phyloP scores from a whole-genome alignment of 2,797 vertebrate species.

The Myotis myotis region DNA sequence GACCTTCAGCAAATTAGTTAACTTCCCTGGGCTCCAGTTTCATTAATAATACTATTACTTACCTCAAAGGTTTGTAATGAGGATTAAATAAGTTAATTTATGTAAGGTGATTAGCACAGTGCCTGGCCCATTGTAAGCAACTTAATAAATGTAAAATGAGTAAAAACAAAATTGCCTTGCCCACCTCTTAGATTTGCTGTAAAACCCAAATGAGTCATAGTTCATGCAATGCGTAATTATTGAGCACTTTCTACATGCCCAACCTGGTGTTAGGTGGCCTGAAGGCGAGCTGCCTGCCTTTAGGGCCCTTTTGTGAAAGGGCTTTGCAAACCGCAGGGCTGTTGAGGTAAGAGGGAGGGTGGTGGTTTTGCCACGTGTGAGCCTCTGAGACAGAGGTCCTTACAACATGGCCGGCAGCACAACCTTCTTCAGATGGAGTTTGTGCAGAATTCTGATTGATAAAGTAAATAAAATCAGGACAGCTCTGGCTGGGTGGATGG shows the following conservation, averaged over 20 bases:
- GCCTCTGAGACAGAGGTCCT: neutral
- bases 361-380: fast-evolving
- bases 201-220: neutral
- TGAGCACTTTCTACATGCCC: neutral
- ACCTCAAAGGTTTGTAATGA: neutral
- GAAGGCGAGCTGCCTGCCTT: neutral
- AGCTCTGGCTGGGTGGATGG: neutral
- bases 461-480: neutral
- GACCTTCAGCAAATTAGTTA: neutral
- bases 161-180: neutral
- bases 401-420: neutral
- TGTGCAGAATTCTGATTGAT: neutral
- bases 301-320: neutral
- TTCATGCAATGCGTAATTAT: neutral
- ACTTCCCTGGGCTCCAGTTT: neutral
- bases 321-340: neutral
- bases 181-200: neutral
- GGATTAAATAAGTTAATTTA: neutral
- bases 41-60: neutral
- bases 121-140: neutral
- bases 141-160: neutral
- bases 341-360: neutral
- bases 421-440: neutral
- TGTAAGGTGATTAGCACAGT: neutral
- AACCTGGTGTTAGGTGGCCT: too few species aligned